Base-by-base conservation (phyloP, 2,113 vertebrate species). In the Tringa solitaria region DNA sequence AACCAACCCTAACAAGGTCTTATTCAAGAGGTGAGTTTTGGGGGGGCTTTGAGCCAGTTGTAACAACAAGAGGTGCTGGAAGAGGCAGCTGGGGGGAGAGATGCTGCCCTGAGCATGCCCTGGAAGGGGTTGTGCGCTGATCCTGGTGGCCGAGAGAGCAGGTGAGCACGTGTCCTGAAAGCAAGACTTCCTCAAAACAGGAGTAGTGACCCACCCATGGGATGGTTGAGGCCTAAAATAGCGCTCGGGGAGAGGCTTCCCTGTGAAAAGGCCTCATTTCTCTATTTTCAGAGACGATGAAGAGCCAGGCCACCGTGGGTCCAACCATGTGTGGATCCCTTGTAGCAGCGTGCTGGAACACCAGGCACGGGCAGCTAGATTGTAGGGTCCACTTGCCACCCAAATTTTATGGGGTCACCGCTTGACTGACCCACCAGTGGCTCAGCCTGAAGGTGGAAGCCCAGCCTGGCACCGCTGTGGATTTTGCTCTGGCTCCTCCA, bases 141-240 rank as follows among this genome's bases (percentile, higher is more conserved):
- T 57, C 16, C 39, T 57, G 59, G 23, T 17, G 17, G 41, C 51
- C 28, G 35, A 19, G 32, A 26, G 16, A 64, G 12, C 27, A 33
- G 51, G 9, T 16, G 51, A 80, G 64, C 21, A 37, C 7, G 0
- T 4, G 22, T 30, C 19, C 33, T 35, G 43, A 89, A 67, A 60
- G 10, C 11, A 22, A 39, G 5, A 3, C 43, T 15, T 70, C 51
- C 82, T 56, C 73, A 84, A 95, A 89, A 24, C 70, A 84, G 30
- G 53, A 60, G 51, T 61, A 72, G 35, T 1, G 0, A 27, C 14
- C 22, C 37, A 69, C 27, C 48, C 33, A 14, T 0, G 0, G 51
- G 19, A 50, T 6, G 4, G 6, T 15, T 33, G 15, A 1, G 1
- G 41, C 37, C 35, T 77, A 56, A 91, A 95, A 68, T 39, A 75